Percentiles rank a stretch among this genome's conserved stretches.
These are phyloP conservation scores for Lagopus muta DNA, from an alignment of 2,113 vertebrate species.

Conservation along the genomic window DNA sequence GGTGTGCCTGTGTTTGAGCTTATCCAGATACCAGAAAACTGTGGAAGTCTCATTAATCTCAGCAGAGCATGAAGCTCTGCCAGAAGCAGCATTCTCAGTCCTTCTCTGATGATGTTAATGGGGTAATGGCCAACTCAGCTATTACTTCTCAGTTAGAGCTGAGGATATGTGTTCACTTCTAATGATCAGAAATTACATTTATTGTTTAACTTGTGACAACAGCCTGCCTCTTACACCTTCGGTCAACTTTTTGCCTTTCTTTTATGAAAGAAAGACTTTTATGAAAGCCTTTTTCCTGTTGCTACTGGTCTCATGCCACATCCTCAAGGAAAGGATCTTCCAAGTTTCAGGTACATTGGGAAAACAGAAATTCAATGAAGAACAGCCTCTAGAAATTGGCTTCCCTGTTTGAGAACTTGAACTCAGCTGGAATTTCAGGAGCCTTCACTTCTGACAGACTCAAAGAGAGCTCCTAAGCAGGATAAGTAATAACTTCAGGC, in stretches of 20 bases:
- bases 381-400: not conserved
- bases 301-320: slow-evolving; percentile 8
- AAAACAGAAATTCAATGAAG: not conserved
- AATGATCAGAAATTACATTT: not conserved
- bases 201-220: not conserved
- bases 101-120: slow-evolving; percentile 59
- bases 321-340: slow-evolving; percentile 12
- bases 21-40: not conserved
- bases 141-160: not conserved
- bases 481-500: slow-evolving; percentile 10
- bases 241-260: slow-evolving; percentile 9
- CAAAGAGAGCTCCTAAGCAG: not conserved
- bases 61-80: slow-evolving; percentile 71
- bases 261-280: slow-evolving; percentile 42
- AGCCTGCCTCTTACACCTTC: not conserved
- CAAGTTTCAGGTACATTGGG: not conserved
- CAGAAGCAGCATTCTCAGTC: slow-evolving; percentile 76
- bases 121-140: not conserved
- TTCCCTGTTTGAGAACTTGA: not conserved
- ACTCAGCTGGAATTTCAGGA: not conserved
- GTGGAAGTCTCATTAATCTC: slow-evolving; percentile 67
- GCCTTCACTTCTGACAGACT: not conserved
- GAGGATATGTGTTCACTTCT: not conserved
- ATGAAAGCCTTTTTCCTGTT: slow-evolving; percentile 52
- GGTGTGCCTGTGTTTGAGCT: not conserved